These are phyloP conservation scores for Axea sp. DNA, from an alignment of 2,888 invertebrate genomes.

Conservation along the genomic window DNA sequence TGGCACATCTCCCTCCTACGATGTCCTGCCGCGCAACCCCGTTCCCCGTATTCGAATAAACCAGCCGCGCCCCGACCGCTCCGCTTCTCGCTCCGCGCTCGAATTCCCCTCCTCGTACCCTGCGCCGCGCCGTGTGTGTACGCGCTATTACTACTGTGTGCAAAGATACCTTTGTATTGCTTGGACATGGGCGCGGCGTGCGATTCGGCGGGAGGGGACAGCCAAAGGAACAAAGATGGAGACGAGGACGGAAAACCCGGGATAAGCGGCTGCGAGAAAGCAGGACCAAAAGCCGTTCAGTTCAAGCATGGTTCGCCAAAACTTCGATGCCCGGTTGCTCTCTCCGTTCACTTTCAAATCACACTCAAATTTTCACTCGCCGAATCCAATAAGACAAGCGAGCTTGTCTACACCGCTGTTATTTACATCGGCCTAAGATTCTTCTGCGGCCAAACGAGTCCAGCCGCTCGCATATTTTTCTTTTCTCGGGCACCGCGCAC, in stretches of 20 bases:
- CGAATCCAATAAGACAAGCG: no score
- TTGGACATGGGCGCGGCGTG: constrained; percentile 59
- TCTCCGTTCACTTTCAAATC: constrained; percentile 5
- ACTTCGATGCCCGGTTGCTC: constrained; percentile 29
- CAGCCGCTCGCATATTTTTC: no score
- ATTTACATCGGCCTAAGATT: no score
- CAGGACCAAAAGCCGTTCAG: constrained; percentile 5
- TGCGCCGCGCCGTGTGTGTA: constrained; percentile 40
- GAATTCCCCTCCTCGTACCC: constrained; percentile 59
- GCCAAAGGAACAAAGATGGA: constrained; percentile 40
- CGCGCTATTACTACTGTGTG: constrained; percentile 27
- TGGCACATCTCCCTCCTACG: constrained; percentile 67
- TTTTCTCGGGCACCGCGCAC: no score
- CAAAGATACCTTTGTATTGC: constrained; percentile 37
- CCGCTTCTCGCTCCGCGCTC: constrained; percentile 54
- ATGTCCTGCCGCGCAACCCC: constrained; percentile 49
- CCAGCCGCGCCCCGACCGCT: constrained; percentile 60
- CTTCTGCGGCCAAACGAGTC: no score
- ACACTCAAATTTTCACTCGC: no score
- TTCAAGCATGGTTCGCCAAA: constrained; percentile 10
- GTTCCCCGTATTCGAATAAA: constrained; percentile 57
- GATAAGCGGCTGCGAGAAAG: background rate
- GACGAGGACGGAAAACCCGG: constrained; percentile 13
- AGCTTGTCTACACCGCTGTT: no score
- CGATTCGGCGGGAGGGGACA: constrained; percentile 34